Evolutionary conservation across 2,113 vertebrate genomes (phyloP).

Genomic region (Pongo abelii): DNA sequence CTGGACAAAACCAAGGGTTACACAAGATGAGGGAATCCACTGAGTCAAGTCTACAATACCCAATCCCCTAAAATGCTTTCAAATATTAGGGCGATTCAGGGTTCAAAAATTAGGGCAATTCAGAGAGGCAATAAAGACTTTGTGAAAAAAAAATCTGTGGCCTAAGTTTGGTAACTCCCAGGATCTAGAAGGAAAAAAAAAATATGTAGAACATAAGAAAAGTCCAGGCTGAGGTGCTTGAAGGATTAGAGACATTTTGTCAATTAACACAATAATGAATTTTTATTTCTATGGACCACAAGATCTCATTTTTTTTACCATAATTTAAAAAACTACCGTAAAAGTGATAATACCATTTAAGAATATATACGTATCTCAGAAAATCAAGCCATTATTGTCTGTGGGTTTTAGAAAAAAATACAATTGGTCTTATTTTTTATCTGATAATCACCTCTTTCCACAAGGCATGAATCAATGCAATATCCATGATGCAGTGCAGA

Average conservation of each 20-base stretch:
- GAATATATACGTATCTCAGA: neutral
- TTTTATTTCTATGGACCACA: neutral
- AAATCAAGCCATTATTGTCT: too few species aligned
- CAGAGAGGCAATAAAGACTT: neutral
- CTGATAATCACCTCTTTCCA: rapidly evolving
- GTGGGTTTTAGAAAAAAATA: neutral
- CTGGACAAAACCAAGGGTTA: neutral
- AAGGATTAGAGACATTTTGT: too few species aligned
- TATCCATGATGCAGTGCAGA: rapidly evolving
- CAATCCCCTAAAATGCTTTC: neutral
- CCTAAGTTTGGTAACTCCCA: neutral
- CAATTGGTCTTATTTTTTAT: neutral
- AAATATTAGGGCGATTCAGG: neutral
- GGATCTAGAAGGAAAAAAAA: neutral
- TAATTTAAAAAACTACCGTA: neutral
- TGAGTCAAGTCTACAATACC: neutral
- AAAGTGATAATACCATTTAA: neutral
- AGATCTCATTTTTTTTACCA: neutral
- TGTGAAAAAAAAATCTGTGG: neutral
- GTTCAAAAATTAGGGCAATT: neutral
- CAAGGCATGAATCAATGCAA: rapidly evolving
- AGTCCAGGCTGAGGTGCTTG: neutral
- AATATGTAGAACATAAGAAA: too few species aligned
- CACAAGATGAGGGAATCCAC: too few species aligned
- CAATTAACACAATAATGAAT: neutral